phyloP scores from a whole-genome alignment of 1,140 invertebrate genomes.

The Drosophila lacteicornis region DNA sequence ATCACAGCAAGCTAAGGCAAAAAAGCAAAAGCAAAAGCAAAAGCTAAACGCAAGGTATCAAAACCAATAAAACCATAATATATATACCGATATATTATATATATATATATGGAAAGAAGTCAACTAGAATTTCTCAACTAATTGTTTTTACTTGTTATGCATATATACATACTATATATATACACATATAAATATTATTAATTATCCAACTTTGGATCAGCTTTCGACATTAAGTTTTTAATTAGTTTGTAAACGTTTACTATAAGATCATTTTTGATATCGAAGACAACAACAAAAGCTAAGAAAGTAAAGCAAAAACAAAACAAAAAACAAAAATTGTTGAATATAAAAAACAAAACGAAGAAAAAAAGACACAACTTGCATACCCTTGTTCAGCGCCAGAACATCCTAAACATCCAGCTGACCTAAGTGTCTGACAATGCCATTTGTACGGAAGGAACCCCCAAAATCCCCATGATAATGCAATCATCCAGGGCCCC shows the following conservation, averaged over 20 bases:
- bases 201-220: slow-evolving; percentile 38
- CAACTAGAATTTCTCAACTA: slow-evolving; percentile 39
- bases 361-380: slow-evolving; percentile 11
- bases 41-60: background rate
- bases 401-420: slow-evolving; percentile 24
- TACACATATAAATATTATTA: slow-evolving; percentile 39
- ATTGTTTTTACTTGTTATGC: slow-evolving; percentile 46
- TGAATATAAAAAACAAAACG: background rate
- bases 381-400: slow-evolving; percentile 38
- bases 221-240: slow-evolving; percentile 71
- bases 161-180: slow-evolving; percentile 29
- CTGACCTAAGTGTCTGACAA: slow-evolving; percentile 17
- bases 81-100: slow-evolving; percentile 9
- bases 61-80: slow-evolving; percentile 23
- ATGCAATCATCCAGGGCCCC: too few species aligned
- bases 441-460: slow-evolving; percentile 11
- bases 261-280: slow-evolving; percentile 69
- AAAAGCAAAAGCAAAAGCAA: background rate
- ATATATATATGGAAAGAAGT: slow-evolving; percentile 2
- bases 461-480: background rate
- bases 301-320: slow-evolving; percentile 3
- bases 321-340: slow-evolving; percentile 12
- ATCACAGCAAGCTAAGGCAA: background rate
- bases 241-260: slow-evolving; percentile 58
- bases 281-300: slow-evolving; percentile 21